Percentiles rank a stretch among this genome's conserved stretches.
These are phyloP conservation scores for Donacobius atricapilla DNA, from an alignment of 2,113 vertebrate species.

Conservation along the genomic window DNA sequence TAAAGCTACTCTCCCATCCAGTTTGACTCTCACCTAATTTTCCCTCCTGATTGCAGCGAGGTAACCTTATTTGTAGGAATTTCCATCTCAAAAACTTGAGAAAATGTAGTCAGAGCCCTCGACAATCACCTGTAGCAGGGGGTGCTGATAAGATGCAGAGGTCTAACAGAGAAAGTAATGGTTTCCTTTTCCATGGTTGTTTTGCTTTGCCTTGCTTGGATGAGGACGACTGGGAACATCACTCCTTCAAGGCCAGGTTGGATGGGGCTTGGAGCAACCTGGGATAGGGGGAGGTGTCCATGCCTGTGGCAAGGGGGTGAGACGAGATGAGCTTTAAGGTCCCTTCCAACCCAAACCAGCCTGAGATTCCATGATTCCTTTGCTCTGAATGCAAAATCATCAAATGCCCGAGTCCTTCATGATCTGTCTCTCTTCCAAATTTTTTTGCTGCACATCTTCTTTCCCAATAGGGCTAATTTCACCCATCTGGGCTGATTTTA, in stretches of 20 bases:
- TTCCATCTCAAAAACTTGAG: background rate
- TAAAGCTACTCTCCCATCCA: background rate
- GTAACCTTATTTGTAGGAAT: background rate
- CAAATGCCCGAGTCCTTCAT: background rate
- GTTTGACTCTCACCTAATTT: background rate
- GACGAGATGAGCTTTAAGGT: background rate
- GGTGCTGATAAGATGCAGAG: background rate
- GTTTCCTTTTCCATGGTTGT: background rate
- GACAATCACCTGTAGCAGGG: rapidly evolving
- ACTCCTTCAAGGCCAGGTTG: background rate
- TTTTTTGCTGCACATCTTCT: background rate
- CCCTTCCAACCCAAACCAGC: background rate
- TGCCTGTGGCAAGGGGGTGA: rapidly evolving
- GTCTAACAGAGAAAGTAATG: background rate
- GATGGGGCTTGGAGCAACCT: background rate
- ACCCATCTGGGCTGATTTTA: background rate
- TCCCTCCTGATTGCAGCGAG: background rate
- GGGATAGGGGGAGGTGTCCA: background rate
- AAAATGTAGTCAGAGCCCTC: background rate
- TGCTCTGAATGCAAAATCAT: rapidly evolving
- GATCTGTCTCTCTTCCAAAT: background rate
- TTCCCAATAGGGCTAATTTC: background rate
- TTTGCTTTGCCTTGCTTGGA: background rate
- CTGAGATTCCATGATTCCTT: background rate
- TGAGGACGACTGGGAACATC: background rate